Conservation (phyloP, 2,888 invertebrate genomes). For the Pogonocherus hispidulus region DNA sequence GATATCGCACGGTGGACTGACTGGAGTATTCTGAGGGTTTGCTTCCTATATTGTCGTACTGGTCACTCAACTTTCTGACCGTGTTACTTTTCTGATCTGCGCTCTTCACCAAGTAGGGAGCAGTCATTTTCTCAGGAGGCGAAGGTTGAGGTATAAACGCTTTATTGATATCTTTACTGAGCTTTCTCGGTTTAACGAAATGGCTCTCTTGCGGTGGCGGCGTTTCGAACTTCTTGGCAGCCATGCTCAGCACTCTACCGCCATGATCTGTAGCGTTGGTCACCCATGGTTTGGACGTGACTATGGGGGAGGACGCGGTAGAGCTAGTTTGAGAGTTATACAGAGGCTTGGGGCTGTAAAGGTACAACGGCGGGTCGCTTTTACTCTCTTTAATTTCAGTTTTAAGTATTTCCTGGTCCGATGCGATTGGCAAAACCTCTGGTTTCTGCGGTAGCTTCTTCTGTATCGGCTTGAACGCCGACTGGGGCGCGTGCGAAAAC, state of each 20-base stretch:
- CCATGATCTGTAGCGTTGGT: conserved; percentile 66
- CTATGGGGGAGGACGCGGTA: conserved; percentile 46
- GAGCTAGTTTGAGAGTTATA: conserved; percentile 47
- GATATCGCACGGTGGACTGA: conserved; percentile 49
- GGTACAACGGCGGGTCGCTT: conserved; percentile 57
- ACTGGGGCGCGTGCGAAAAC: conserved; percentile 84
- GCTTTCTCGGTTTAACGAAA: conserved; percentile 55
- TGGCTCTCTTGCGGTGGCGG: conserved; percentile 50
- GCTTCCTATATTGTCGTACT: conserved; percentile 59
- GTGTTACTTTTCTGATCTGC: conserved; percentile 54
- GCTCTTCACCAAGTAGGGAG: conserved; percentile 60
- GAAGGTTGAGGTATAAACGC: conserved; percentile 51
- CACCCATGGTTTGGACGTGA: conserved; percentile 69
- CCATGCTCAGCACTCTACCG: conserved; percentile 70
- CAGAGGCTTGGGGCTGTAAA: conserved; percentile 66
- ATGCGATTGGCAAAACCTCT: conserved; percentile 26
- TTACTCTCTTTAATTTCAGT: conserved; percentile 46
- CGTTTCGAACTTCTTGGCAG: conserved; percentile 73
- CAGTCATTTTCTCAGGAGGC: conserved; percentile 55
- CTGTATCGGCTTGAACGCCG: conserved; percentile 78
- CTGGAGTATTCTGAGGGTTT: conserved; percentile 46
- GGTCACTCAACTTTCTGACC: conserved; percentile 65
- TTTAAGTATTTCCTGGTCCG: conserved; percentile 42
- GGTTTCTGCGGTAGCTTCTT: conserved; percentile 60
- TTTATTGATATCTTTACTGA: conserved; percentile 59